A percentile compares a stretch with the other conserved stretches of the same genome.
Conservation (phyloP, 2,797 vertebrate genomes). For the Manis pentadactyla region DNA sequence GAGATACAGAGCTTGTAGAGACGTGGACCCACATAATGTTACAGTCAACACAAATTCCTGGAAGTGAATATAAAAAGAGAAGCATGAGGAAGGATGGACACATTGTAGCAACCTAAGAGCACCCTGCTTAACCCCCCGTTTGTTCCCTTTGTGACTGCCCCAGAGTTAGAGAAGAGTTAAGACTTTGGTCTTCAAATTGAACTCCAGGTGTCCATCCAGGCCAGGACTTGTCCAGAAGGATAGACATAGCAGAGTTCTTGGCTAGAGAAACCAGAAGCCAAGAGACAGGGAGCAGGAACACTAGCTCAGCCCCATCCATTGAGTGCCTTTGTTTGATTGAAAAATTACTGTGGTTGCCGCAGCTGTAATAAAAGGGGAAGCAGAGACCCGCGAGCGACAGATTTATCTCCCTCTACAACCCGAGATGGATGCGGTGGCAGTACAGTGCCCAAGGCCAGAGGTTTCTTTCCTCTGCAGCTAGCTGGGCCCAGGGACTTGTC, state of each 20-base stretch:
- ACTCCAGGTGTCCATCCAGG: neutral
- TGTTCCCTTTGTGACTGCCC: neutral
- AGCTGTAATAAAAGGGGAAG: constrained; percentile 58
- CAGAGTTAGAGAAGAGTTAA: neutral
- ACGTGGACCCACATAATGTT: neutral
- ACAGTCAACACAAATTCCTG: neutral
- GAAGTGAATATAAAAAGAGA: neutral
- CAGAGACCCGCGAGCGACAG: neutral
- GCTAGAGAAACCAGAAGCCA: neutral
- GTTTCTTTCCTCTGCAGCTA: constrained; percentile 38
- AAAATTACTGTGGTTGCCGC: constrained; percentile 30
- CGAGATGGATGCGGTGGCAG: neutral
- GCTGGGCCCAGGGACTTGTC: constrained; percentile 61
- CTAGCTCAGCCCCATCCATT: neutral
- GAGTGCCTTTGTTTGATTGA: constrained; percentile 54
- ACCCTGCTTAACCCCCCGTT: neutral
- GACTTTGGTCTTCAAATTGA: neutral
- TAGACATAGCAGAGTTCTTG: neutral
- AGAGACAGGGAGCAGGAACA: neutral
- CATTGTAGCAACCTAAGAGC: neutral
- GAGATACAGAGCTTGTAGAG: neutral
- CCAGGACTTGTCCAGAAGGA: neutral
- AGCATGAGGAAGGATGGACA: neutral
- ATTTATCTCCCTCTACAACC: constrained; percentile 53
- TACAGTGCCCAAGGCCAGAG: constrained; percentile 46